Evolutionary conservation across 1,140 invertebrate species (phyloP).

Genomic region (Sinella curviseta): DNA sequence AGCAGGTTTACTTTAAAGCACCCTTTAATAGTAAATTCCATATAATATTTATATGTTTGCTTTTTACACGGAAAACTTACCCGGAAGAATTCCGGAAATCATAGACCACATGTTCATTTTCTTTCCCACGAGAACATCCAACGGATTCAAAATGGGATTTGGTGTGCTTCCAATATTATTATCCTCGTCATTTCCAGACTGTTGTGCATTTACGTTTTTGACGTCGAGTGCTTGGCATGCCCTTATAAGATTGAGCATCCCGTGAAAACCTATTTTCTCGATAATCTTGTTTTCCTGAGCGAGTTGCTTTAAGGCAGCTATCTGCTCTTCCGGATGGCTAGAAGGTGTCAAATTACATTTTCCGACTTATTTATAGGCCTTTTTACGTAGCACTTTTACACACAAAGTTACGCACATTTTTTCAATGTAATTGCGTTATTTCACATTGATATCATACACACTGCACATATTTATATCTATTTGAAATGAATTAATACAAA

Average conservation of each 20-base stretch:
- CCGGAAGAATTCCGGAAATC: conserved; percentile 47
- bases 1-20: neutral
- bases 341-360: neutral
- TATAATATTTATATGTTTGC: too few species aligned
- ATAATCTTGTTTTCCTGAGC: conserved; percentile 39
- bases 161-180: neutral
- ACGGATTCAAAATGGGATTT: conserved; percentile 49
- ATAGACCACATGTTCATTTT: conserved; percentile 45
- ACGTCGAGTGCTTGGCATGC: conserved; percentile 48
- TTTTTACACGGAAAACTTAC: conserved; percentile 17
- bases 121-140: conserved; percentile 66
- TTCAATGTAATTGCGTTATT: neutral
- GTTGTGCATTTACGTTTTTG: conserved; percentile 34
- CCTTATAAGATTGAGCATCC: conserved; percentile 48
- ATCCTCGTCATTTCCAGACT: conserved; percentile 37
- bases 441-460: neutral
- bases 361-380: neutral
- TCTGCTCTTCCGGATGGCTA: conserved; percentile 39
- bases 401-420: neutral
- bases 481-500: conserved; percentile 5
- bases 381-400: neutral
- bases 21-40: conserved; percentile 51
- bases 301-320: conserved; percentile 33
- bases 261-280: conserved; percentile 41
- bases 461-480: neutral